Evolutionary conservation across 2,888 invertebrate genomes (phyloP).

Genomic region (Formica aserva): DNA sequence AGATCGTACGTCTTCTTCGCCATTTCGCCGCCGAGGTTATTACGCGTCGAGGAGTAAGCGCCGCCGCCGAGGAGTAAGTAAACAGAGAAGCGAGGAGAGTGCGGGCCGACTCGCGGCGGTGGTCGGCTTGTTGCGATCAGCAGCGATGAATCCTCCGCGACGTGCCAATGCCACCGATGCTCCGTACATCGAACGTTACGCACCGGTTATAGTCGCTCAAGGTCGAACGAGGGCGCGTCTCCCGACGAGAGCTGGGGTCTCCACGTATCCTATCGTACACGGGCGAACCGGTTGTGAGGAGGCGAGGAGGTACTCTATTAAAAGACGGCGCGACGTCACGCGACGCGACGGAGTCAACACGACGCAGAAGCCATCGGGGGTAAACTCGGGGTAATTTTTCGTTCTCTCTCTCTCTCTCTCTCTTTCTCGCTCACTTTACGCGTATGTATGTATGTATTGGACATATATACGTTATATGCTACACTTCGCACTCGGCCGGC

Average conservation of each 20-base stretch:
- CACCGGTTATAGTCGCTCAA: slow-evolving; percentile 74
- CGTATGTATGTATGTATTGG: not conserved
- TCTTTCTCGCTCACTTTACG: not conserved
- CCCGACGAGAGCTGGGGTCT: slow-evolving; percentile 31
- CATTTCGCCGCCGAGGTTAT: slow-evolving; percentile 87
- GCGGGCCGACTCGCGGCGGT: slow-evolving; percentile 8
- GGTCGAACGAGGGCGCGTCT: slow-evolving; percentile 80
- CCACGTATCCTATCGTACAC: not conserved
- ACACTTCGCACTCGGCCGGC: slow-evolving; percentile 50
- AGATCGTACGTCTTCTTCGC: slow-evolving; percentile 98
- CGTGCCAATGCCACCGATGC: slow-evolving; percentile 57
- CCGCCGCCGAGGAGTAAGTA: slow-evolving; percentile 46
- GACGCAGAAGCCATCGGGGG: slow-evolving; percentile 66
- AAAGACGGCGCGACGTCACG: slow-evolving; percentile 75
- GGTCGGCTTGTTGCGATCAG: slow-evolving; percentile 54
- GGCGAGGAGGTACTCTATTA: slow-evolving; percentile 69
- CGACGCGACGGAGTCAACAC: slow-evolving; percentile 58
- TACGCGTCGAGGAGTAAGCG: slow-evolving; percentile 27
- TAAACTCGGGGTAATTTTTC: slow-evolving; percentile 69
- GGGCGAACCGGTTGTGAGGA: slow-evolving; percentile 73
- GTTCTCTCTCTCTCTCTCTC: too few relatives aligned
- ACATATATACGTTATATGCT: not conserved
- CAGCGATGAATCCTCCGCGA: slow-evolving; percentile 51
- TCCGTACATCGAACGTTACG: slow-evolving; percentile 75
- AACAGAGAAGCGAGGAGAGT: slow-evolving; percentile 57